Percentiles rank a stretch among this genome's conserved stretches.
phyloP scores from a whole-genome alignment of 2,113 vertebrate genomes.

The Orientallactaga bullata region DNA sequence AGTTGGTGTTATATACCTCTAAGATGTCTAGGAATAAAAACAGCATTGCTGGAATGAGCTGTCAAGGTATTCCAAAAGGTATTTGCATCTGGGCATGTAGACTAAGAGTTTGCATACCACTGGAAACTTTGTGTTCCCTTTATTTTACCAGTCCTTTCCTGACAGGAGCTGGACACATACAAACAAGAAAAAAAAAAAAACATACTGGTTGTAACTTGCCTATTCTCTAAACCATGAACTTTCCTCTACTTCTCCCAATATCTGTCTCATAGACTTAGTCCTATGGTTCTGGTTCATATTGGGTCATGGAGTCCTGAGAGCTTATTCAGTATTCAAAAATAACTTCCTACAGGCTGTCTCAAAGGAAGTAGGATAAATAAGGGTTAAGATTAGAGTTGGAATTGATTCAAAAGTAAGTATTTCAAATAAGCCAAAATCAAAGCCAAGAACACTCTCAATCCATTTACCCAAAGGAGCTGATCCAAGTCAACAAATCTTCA shows the following conservation, averaged over 20 bases:
- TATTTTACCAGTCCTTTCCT: background rate
- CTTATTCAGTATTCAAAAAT: slow-evolving; percentile 26
- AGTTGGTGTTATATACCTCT: background rate
- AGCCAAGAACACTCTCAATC: background rate
- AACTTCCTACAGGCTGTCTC: background rate
- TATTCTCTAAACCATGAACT: background rate
- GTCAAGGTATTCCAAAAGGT: background rate
- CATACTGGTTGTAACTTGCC: background rate
- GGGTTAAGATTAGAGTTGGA: background rate
- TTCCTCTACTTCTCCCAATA: background rate
- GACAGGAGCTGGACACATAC: background rate
- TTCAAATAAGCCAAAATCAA: slow-evolving; percentile 56
- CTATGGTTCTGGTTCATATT: background rate
- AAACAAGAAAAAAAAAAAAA: background rate
- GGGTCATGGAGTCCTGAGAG: background rate
- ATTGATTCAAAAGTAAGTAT: slow-evolving; percentile 24
- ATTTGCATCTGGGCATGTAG: background rate
- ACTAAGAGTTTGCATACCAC: background rate
- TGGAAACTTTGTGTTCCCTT: slow-evolving; percentile 15
- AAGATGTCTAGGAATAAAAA: background rate
- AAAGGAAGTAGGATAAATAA: background rate
- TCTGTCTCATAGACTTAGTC: background rate
- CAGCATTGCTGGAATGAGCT: background rate
- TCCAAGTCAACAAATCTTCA: slow-evolving; percentile 41
- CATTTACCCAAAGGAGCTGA: background rate